Percentiles rank a stretch among this genome's conserved stretches.
phyloP scores from a whole-genome alignment of 53 echinoderm and acorn worm species.

The Holothuria leucospilota region DNA sequence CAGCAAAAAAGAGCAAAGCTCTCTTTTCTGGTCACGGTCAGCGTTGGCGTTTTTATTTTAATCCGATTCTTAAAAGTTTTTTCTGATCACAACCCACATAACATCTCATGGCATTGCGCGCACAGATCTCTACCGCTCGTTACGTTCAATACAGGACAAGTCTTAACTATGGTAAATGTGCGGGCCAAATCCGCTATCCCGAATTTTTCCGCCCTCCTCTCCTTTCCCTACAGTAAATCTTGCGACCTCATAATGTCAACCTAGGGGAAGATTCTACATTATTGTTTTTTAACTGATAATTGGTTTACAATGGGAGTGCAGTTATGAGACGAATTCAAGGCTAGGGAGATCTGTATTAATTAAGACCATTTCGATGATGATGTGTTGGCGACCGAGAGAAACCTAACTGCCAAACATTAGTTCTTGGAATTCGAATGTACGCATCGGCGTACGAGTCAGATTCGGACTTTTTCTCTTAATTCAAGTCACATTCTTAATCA shows the following conservation, averaged over 20 bases:
- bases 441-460: background rate
- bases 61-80: too few species aligned
- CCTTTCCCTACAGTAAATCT: background rate
- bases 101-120: too few species aligned
- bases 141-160: too few species aligned
- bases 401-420: background rate
- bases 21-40: too few species aligned
- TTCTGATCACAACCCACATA: too few species aligned
- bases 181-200: background rate
- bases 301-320: conserved; percentile 3
- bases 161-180: background rate
- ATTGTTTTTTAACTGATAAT: conserved; percentile 4
- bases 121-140: too few species aligned
- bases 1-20: too few species aligned
- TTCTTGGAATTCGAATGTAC: conserved; percentile 23
- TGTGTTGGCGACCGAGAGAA: conserved; percentile 29
- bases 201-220: background rate
- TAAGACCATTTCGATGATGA: conserved; percentile 4
- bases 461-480: conserved; percentile 37
- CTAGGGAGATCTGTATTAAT: background rate
- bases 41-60: too few species aligned
- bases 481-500: background rate
- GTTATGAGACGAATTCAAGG: background rate
- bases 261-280: conserved; percentile 8
- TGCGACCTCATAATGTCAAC: background rate